Evolutionary conservation across 2,888 invertebrate genomes (phyloP), one percentile per base, ranked within the genome.

Genomic region (Leptarthrus brevirostris): DNA sequence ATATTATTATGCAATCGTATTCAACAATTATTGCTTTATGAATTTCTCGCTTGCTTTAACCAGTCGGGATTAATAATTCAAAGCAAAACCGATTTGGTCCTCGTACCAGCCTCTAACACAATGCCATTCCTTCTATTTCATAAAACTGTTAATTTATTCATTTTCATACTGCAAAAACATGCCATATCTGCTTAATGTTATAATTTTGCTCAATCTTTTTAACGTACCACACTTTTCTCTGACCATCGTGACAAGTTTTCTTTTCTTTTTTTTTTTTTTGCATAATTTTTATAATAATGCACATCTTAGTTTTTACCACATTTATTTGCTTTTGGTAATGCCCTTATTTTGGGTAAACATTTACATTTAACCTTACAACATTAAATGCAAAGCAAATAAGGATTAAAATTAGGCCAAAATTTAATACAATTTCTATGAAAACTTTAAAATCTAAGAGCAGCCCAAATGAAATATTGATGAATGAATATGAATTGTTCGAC

Each of bases 91-190:
- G 80, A 80, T 79, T 83, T 84, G 84, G 83, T 83, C 84, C 84
- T 83, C 84, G 82, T 80, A 84, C 84, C 84, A 83, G 83, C 83
- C 79, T 77, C 40, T 61, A 76, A 76, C 74, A 76, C 74, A 74
- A 71, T 77, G 77, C 73, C 77, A 78, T 77, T 73, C 77, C 78
- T 74, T 71, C 74, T 74, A 76, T 22, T 70, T 10, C 18, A 58
- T 40, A 12, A 30, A 4, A 8, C 30, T 30, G 30, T 30, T 30
- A 8, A 4, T 30, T 4, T 8, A 6, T 0, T 66, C 14, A 34
- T 54, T 74, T 40, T 52, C 71, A 12, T n/a, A 61, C 16, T 54
- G 74, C 30, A 30, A 30, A 8, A 30, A 30, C 8, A 30, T 30
- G 30, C 8, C 8, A 30, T 30, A 6, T 30, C 30, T n/a, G n/a